Evolutionary conservation across 37 sponge, comb jelly and placozoan genomes (phyloP), one percentile per base, ranked within the genome.

Genomic region (Cladorhizidae sp.): DNA sequence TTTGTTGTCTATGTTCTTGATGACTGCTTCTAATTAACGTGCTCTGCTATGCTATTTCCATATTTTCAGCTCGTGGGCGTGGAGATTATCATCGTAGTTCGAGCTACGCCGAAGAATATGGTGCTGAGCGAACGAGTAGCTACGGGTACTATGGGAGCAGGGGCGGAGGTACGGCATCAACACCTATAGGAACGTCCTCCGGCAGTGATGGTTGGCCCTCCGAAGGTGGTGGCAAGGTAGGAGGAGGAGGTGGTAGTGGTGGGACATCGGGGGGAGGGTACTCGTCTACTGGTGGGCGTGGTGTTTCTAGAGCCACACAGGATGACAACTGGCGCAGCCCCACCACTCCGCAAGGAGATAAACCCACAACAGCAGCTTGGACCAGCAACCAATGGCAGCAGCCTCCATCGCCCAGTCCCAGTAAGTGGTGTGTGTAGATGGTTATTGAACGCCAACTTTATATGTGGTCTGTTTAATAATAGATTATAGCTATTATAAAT

Each of bases 291-390:
- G 39, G 78, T 64, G 80, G 80, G 33, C 54, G 61, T 56, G 74
- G 83, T 32, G 54, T 28, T 43, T 80, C 84, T 3, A 40, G 90
- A 25, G 90, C 85, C 15, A 45, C 56, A 21, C 73, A 73, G 8
- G 90, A 89, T 64, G 78, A 73, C 28, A 89, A 89, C 80, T 89
- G 90, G 90, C 54, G 90, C 2, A 82, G 64, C 31, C 73, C 84
- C 23, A 54, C 65, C 7, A 77, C 75, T 39, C 71, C 70, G 17
- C 64, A 49, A n/a, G 75, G 65, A 1, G 89, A 78, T 0, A 70
- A 84, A 55, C 49, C 78, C 21, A 54, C 14, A n/a, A 20, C 57
- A 1, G 35, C 59, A 0, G 62, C 50, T 0, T 78, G 78, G 79
- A 45, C 49, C 5, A 78, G 86, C n/a, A 78, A 76, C 42, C 77